Percentiles rank a stretch among this genome's conserved stretches.
Evolutionary conservation across 2,888 invertebrate genomes (phyloP).

Genomic region (Prostheceraeus crozeri): DNA sequence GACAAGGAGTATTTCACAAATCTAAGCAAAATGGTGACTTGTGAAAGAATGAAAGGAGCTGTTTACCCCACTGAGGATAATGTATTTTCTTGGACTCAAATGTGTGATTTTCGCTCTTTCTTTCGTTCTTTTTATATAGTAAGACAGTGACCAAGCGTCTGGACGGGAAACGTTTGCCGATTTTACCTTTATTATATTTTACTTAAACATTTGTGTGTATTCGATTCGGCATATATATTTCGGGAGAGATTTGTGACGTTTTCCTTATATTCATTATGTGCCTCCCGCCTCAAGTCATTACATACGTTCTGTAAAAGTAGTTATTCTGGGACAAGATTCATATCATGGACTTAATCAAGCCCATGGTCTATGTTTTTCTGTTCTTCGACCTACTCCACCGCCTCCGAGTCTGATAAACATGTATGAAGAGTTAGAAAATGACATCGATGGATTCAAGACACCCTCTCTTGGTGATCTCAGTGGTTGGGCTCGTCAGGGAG

Average conservation of each 20-base stretch:
- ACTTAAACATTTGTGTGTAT: no score
- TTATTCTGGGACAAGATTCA: slow-evolving; percentile 63
- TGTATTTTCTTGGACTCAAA: slow-evolving; percentile 61
- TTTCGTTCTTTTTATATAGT: no score
- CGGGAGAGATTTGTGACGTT: no score
- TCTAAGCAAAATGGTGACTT: slow-evolving; percentile 59
- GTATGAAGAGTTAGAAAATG: no score
- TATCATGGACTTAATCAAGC: slow-evolving; percentile 63
- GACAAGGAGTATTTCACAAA: slow-evolving; percentile 59
- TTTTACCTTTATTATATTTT: no score
- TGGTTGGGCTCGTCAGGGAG: slow-evolving; percentile 64
- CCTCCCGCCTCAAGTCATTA: no score
- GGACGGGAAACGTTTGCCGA: no score
- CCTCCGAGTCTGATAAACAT: slow-evolving; percentile 62
- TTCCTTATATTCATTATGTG: no score
- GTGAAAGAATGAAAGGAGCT: slow-evolving; percentile 56
- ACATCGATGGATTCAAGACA: no score
- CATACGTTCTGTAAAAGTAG: slow-evolving; percentile 62
- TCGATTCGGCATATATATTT: no score
- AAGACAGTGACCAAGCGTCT: no score
- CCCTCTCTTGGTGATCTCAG: slow-evolving; percentile 62
- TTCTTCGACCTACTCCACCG: slow-evolving; percentile 59
- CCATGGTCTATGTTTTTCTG: slow-evolving; percentile 63
- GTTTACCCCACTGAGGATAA: slow-evolving; percentile 60
- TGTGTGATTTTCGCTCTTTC: slow-evolving; percentile 56